These are phyloP conservation scores for Thecocarcelia acutangulata DNA, from an alignment of 2,888 invertebrate species.

Conservation along the genomic window DNA sequence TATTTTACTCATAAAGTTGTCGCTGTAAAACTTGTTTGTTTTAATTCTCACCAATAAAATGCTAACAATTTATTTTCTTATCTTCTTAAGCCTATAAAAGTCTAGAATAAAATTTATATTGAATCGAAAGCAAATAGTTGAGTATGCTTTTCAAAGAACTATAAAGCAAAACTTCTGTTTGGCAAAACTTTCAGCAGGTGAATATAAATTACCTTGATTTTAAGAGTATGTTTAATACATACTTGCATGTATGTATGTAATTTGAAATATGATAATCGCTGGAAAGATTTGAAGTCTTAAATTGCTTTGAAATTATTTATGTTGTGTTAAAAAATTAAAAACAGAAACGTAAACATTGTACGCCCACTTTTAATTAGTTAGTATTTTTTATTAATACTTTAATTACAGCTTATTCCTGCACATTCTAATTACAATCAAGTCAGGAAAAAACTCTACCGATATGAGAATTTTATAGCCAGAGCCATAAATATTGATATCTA, in stretches of 20 bases:
- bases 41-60: too few relatives aligned
- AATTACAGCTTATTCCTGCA: conserved; percentile 13
- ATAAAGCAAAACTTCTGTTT: neutral
- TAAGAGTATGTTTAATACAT: too few relatives aligned
- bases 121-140: too few relatives aligned
- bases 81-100: too few relatives aligned
- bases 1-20: too few relatives aligned
- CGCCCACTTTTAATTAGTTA: conserved; percentile 30
- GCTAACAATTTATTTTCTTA: too few relatives aligned
- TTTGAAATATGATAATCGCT: neutral
- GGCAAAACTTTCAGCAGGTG: neutral
- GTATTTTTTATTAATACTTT: conserved; percentile 48
- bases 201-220: conserved; percentile 17
- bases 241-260: neutral
- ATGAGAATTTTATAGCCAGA: neutral
- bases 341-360: conserved; percentile 15
- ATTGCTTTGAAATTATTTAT: conserved; percentile 27
- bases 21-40: too few relatives aligned
- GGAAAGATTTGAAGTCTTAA: neutral
- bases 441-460: neutral
- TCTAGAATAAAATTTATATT: too few relatives aligned
- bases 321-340: conserved; percentile 21
- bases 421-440: conserved; percentile 18
- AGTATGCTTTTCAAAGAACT: too few relatives aligned
- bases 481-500: conserved; percentile 27